Evolutionary conservation across 2,113 vertebrate genomes (phyloP).

Genomic region (Chlamydotis undulata): DNA sequence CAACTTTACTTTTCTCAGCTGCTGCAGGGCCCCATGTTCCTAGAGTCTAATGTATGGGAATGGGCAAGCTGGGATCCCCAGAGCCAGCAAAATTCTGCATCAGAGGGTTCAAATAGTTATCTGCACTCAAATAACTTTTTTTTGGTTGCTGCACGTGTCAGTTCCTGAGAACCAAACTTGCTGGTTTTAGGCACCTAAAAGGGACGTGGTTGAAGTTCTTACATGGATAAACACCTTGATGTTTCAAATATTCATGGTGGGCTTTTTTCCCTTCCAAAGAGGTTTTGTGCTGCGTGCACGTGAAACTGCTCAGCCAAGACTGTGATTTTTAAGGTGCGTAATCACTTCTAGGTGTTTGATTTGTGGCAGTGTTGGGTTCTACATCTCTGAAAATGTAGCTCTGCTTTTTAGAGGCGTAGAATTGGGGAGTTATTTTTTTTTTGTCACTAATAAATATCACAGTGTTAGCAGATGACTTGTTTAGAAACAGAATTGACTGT

Average conservation of each 20-base stretch:
- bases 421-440: background rate
- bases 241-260: background rate
- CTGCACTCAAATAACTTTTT: too few relatives aligned
- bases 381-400: background rate
- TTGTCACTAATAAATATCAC: background rate
- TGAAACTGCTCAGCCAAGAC: background rate
- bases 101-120: background rate
- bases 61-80: too few relatives aligned
- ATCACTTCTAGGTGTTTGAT: background rate
- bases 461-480: background rate
- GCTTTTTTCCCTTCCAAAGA: background rate
- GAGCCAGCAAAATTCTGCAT: too few relatives aligned
- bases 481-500: background rate
- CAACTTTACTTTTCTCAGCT: background rate
- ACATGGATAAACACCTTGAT: too few relatives aligned
- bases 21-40: background rate
- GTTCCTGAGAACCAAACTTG: background rate
- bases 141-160: background rate
- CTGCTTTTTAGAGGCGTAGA: background rate
- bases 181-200: background rate
- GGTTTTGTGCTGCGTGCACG: background rate
- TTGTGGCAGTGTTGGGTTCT: background rate
- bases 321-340: background rate
- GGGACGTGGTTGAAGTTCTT: background rate
- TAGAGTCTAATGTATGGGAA: accelerated